Evolutionary conservation across 2,113 vertebrate species (phyloP).

Genomic region (Bufo gargarizans): DNA sequence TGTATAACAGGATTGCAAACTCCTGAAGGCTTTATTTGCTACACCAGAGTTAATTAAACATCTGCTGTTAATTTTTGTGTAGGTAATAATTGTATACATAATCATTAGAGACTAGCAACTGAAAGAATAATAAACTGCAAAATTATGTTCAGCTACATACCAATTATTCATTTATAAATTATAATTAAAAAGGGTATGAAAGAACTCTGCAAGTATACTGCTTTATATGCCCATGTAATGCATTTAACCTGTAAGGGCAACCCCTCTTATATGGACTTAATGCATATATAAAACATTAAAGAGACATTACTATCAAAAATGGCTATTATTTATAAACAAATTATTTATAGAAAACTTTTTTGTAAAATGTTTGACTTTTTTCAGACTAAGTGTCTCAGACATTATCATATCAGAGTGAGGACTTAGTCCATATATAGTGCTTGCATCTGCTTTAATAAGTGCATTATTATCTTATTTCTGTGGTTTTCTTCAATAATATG

Average conservation of each 20-base stretch:
- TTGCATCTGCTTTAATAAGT: too few relatives aligned
- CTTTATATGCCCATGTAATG: not conserved
- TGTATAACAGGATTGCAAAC: constrained; percentile 41
- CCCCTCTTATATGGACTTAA: not conserved
- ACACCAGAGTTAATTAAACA: constrained; percentile 55
- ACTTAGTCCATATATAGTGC: too few relatives aligned
- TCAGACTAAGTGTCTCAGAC: too few relatives aligned
- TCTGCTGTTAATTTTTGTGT: constrained; percentile 55
- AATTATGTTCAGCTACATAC: constrained; percentile 22
- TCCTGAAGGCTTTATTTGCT: constrained; percentile 44
- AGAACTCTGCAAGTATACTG: not conserved
- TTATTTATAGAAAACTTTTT: too few relatives aligned
- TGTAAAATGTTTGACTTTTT: too few relatives aligned
- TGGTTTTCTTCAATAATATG: too few relatives aligned
- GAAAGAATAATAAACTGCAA: constrained; percentile 50
- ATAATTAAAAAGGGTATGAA: constrained; percentile 14
- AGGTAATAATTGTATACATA: constrained; percentile 56
- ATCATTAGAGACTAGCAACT: constrained; percentile 49
- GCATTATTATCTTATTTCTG: too few relatives aligned
- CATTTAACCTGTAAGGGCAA: not conserved
- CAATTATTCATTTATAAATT: constrained; percentile 36
- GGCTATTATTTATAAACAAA: too few relatives aligned
- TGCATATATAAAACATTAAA: not conserved
- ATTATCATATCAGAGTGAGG: too few relatives aligned
- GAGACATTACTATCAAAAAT: too few relatives aligned